Percentiles rank a stretch among this genome's conserved stretches.
Evolutionary conservation across 2,888 invertebrate species (phyloP).

Genomic region (Ethmia dodecea): DNA sequence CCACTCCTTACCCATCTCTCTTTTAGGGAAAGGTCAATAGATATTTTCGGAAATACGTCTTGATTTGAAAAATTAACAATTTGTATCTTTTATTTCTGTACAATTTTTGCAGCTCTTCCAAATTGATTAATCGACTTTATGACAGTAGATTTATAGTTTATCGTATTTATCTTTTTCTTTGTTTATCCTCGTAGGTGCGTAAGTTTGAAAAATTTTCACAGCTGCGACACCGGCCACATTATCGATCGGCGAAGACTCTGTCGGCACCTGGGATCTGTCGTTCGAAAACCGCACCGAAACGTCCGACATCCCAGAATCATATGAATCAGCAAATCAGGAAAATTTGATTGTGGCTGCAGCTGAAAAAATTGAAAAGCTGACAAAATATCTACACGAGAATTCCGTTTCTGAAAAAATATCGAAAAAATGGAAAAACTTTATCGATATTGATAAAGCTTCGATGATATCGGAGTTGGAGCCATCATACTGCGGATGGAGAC

Average conservation of each 20-base stretch:
- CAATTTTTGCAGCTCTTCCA: too few relatives aligned
- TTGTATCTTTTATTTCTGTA: too few relatives aligned
- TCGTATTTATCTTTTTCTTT: background rate
- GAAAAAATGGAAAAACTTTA: constrained; percentile 60
- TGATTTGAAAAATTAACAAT: too few relatives aligned
- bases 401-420: constrained; percentile 25
- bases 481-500: constrained; percentile 37
- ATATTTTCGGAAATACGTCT: too few relatives aligned
- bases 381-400: constrained; percentile 55
- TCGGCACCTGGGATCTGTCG: constrained; percentile 42
- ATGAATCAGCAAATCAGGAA: constrained; percentile 38
- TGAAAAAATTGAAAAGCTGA: constrained; percentile 72
- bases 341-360: constrained; percentile 38
- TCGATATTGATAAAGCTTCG: constrained; percentile 34
- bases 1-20: too few relatives aligned
- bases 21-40: too few relatives aligned
- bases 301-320: constrained; percentile 36
- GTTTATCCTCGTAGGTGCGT: constrained; percentile 55
- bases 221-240: constrained; percentile 46
- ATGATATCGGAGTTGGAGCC: constrained; percentile 19
- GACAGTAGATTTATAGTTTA: too few relatives aligned
- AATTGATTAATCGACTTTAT: too few relatives aligned
- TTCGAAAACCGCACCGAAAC: constrained; percentile 46
- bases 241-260: constrained; percentile 36
- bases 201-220: constrained; percentile 62